phyloP scores from a whole-genome alignment of 2,888 invertebrate genomes.

The Hydropsyche betteni region DNA sequence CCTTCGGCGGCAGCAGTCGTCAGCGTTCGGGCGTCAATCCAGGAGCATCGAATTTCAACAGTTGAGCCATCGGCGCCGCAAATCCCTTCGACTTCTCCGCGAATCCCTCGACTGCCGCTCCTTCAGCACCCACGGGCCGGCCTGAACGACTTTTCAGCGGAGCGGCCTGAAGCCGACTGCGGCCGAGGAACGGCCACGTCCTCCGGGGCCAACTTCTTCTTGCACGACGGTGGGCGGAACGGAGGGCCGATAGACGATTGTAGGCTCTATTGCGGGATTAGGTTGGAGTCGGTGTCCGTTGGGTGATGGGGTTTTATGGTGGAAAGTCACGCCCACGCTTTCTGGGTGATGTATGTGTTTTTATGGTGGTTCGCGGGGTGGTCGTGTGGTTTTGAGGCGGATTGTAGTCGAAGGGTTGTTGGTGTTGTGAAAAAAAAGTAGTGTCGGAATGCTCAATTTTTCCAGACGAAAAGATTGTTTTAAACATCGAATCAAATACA shows the following conservation, averaged over 20 bases:
- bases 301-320: background rate
- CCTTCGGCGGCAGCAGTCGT: constrained; percentile 66
- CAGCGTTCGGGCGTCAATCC: constrained; percentile 66
- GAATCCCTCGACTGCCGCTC: constrained; percentile 44
- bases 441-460: too few species aligned
- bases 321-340: constrained; percentile 2
- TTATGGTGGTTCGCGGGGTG: background rate
- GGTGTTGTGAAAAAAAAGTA: too few species aligned
- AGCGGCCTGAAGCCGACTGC: constrained; percentile 45
- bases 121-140: background rate
- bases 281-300: background rate
- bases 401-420: background rate
- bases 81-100: constrained; percentile 47
- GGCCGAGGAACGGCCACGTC: constrained; percentile 10
- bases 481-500: too few species aligned
- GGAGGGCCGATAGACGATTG: background rate
- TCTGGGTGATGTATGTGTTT: background rate
- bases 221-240: constrained; percentile 17
- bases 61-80: constrained; percentile 57
- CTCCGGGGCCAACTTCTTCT: background rate
- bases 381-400: background rate
- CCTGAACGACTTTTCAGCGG: background rate
- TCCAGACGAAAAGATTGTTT: too few species aligned
- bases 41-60: constrained; percentile 64
- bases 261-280: background rate